A percentile compares a stretch with the other conserved stretches of the same genome.
Evolutionary conservation across 2,888 invertebrate species (phyloP).

Genomic region (Limnephilus lunatus): DNA sequence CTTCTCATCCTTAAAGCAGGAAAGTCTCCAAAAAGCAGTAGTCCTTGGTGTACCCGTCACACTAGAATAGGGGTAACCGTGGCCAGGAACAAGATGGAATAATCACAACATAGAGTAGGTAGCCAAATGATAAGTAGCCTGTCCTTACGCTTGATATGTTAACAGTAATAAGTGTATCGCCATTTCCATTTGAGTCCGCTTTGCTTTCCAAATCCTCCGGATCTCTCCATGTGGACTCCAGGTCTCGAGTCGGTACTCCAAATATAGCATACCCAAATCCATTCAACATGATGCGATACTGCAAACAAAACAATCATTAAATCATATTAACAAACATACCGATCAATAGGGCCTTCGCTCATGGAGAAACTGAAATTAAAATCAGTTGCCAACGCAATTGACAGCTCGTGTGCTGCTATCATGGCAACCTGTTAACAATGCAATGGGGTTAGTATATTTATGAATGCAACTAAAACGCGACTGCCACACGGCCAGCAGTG

Average conservation of each 20-base stretch:
- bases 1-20: too few relatives aligned
- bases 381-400: too few relatives aligned
- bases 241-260: conserved; percentile 85
- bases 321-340: not conserved
- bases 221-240: conserved; percentile 85
- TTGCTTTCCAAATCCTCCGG: conserved; percentile 77
- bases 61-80: not conserved
- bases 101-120: not conserved
- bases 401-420: too few relatives aligned
- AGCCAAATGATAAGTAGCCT: conserved; percentile 14
- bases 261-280: conserved; percentile 89
- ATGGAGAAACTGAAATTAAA: too few relatives aligned
- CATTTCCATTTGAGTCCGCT: conserved; percentile 74
- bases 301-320: conserved; percentile 68
- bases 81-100: not conserved
- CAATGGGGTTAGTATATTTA: too few relatives aligned
- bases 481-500: too few relatives aligned
- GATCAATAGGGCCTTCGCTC: too few relatives aligned
- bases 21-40: too few relatives aligned
- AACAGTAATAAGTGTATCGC: conserved; percentile 78
- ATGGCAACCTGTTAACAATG: too few relatives aligned
- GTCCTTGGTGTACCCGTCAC: not conserved
- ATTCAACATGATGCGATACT: conserved; percentile 91
- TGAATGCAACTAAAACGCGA: too few relatives aligned
- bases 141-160: conserved; percentile 77